Evolutionary conservation across 2,113 vertebrate species (phyloP).

Genomic region (Brachypteracias leptosomus): DNA sequence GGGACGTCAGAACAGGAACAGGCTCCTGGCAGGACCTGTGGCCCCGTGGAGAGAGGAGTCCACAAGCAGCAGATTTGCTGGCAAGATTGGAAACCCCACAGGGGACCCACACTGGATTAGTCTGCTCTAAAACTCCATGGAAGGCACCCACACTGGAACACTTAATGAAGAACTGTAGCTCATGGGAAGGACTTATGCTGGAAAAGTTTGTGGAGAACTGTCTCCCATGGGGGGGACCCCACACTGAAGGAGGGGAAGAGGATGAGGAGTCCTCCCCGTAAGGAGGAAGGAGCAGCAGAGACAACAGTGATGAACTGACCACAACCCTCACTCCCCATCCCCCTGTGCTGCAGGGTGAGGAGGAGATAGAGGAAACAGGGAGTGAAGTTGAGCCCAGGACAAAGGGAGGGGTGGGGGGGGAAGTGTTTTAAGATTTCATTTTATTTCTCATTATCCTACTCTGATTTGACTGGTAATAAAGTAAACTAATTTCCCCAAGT

Average conservation of each 20-base stretch:
- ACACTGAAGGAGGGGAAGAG: neutral
- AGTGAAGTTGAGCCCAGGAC: neutral
- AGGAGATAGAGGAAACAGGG: neutral
- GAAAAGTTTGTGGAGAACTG: neutral
- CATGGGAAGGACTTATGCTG: neutral
- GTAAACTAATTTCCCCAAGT: neutral
- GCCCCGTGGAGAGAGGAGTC: neutral
- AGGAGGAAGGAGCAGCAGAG: neutral
- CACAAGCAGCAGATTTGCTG: neutral
- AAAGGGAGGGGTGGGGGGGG: neutral
- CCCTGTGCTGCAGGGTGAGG: neutral
- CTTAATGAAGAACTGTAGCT: neutral
- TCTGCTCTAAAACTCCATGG: neutral
- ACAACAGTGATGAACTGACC: neutral
- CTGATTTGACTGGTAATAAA: neutral
- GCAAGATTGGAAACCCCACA: no score
- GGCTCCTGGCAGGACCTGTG: neutral
- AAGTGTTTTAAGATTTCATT: neutral
- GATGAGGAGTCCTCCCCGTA: neutral
- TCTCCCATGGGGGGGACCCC: neutral
- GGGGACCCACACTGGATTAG: neutral
- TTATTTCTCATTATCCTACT: neutral
- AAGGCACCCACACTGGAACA: neutral
- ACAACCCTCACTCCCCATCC: neutral
- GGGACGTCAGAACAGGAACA: neutral